Evolutionary conservation across 2,888 invertebrate species (phyloP), one percentile per base, ranked within the genome.

Genomic region (Eustalomyia histrio): DNA sequence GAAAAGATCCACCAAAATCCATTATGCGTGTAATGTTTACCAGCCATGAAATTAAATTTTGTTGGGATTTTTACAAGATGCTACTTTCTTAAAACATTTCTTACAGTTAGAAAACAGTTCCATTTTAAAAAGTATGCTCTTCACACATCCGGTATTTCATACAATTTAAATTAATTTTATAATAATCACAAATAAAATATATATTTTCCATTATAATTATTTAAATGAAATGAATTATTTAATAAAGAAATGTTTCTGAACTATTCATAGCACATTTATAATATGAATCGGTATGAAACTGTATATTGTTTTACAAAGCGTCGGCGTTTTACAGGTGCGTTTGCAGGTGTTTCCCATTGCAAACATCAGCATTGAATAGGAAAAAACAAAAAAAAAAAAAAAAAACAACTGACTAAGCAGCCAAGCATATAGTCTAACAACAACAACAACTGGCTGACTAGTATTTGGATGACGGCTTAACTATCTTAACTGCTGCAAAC

Each of bases 261-360:
- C 24, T 68, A 57, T 67, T 55, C 67, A 43, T n/a, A 47, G 43
- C 43, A 39, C 14, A 47, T 47, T 16, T 6, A 47, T 47, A 47
- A 47, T 53, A 14, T 53, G 29, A 57, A 33, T 29, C 29, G 12
- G 58, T 71, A 61, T 61, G 47, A 67, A 72, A 78, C 3, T 67
- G 55, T 74, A 74, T 75, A 63, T 81, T 57, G 39, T 67, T 65
- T 57, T 67, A 21, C 61, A 71, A 80, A 78, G 83, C 83, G 83
- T 83, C 79, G 83, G 83, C 78, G 83, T 83, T 79, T 80, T 80
- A 83, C 83, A 83, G 83, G 83, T 83, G 83, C 83, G 80, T 83
- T 83, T 80, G 83, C 83, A 83, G 83, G 83, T 83, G 83, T 83
- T 83, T 83, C 78, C 73, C 82, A 82, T 76, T 78, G 71, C 78